A percentile compares a stretch with the other conserved stretches of the same genome.
phyloP scores from a whole-genome alignment of 1,140 invertebrate species.

The Agrilus planipennis region DNA sequence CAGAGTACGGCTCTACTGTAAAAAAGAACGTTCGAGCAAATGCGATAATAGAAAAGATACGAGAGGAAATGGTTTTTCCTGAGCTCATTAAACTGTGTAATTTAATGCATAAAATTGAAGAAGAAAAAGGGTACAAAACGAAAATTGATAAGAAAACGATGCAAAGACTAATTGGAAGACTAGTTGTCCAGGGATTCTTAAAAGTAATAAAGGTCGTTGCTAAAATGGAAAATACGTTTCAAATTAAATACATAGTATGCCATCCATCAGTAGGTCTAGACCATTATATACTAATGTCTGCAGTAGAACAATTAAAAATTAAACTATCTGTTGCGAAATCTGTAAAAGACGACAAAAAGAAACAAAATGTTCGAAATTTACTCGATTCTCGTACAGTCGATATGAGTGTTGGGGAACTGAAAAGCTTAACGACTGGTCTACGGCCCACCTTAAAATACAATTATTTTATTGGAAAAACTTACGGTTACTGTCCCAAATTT shows the following conservation, averaged over 20 bases:
- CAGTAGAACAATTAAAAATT: constrained; percentile 49
- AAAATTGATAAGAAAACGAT: constrained; percentile 52
- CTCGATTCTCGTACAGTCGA: background rate
- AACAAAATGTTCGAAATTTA: background rate
- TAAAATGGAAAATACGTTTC: constrained; percentile 35
- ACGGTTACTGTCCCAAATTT: constrained; percentile 48
- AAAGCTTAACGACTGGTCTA: background rate
- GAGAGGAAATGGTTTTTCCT: constrained; percentile 44
- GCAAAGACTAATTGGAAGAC: constrained; percentile 41
- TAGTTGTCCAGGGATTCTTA: constrained; percentile 45
- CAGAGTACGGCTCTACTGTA: constrained; percentile 9
- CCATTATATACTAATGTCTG: constrained; percentile 42
- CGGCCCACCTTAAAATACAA: constrained; percentile 9
- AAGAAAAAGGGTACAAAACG: constrained; percentile 28
- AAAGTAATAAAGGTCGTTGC: constrained; percentile 47
- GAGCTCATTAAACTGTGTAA: constrained; percentile 43
- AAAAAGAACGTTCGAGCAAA: constrained; percentile 43
- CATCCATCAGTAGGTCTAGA: constrained; percentile 40
- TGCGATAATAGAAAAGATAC: constrained; percentile 46
- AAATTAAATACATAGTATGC: constrained; percentile 44
- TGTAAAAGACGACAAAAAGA: constrained; percentile 7
- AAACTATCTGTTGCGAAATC: constrained; percentile 36
- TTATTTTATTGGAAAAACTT: constrained; percentile 13
- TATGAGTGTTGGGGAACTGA: constrained; percentile 3
- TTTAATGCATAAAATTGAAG: constrained; percentile 4